phyloP scores from a whole-genome alignment of 2,888 invertebrate genomes.

The Epinotia nisella region DNA sequence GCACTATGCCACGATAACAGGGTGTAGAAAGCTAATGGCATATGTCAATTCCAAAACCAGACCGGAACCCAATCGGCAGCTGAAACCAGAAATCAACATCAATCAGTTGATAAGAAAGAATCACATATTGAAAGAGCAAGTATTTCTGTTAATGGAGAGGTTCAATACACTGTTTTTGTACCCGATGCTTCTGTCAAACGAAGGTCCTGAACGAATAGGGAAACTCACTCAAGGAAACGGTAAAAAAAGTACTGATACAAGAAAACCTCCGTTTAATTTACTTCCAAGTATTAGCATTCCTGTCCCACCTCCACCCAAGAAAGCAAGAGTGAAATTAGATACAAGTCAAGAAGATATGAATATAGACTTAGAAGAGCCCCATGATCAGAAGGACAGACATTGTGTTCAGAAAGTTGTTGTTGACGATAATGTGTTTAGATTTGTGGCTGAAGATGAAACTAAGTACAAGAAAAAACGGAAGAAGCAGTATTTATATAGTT shows the following conservation, averaged over 20 bases:
- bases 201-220: constrained; percentile 47
- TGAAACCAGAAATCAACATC: constrained; percentile 48
- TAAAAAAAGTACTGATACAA: background rate
- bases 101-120: constrained; percentile 56
- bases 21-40: constrained; percentile 64
- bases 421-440: constrained; percentile 23
- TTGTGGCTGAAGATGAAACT: background rate
- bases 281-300: constrained; percentile 8
- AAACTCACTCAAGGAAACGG: background rate
- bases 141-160: constrained; percentile 60
- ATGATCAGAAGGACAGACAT: constrained; percentile 8
- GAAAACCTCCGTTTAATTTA: background rate
- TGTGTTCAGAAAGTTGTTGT: constrained; percentile 26
- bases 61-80: constrained; percentile 35
- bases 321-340: background rate
- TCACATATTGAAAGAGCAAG: constrained; percentile 55
- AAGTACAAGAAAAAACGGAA: background rate
- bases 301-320: background rate
- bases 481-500: constrained; percentile 7
- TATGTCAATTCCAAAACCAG: constrained; percentile 49
- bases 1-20: constrained; percentile 68
- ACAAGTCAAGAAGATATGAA: background rate
- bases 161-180: constrained; percentile 67
- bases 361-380: constrained; percentile 28
- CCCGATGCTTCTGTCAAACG: constrained; percentile 71